These are phyloP conservation scores for Temnothorax longispinosus DNA, from an alignment of 1,140 invertebrate species.

Conservation along the genomic window DNA sequence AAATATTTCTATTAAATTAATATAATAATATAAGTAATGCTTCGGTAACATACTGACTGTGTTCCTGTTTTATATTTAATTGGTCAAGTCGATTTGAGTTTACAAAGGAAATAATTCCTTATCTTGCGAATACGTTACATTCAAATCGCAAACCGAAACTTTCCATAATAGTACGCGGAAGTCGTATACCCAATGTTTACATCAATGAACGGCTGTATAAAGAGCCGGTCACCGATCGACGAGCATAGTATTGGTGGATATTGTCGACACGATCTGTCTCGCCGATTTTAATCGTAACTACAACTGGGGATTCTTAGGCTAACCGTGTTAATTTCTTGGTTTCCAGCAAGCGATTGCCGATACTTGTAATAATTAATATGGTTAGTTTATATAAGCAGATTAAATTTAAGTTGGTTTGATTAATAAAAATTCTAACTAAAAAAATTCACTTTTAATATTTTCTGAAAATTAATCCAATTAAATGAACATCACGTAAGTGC, in stretches of 20 bases:
- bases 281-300: constrained; percentile 4
- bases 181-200: neutral
- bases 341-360: neutral
- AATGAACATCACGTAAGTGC: constrained; percentile 28
- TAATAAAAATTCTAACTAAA: neutral
- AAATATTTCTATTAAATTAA: constrained; percentile 3
- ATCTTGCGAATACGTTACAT: neutral
- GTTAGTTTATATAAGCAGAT: constrained; percentile 3
- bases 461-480: neutral
- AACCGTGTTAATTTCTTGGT: constrained; percentile 32
- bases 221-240: too few species aligned
- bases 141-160: neutral
- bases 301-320: constrained; percentile 34
- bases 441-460: constrained; percentile 15
- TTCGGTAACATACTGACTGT: neutral
- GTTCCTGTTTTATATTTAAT: neutral
- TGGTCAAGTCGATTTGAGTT: neutral
- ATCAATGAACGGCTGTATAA: neutral
- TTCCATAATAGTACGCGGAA: neutral
- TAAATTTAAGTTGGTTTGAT: neutral
- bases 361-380: constrained; percentile 16
- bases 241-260: neutral
- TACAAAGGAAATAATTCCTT: neutral
- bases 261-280: constrained; percentile 12
- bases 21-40: neutral